Evolutionary conservation across 2,113 vertebrate genomes (phyloP).

Genomic region (Apus apus): DNA sequence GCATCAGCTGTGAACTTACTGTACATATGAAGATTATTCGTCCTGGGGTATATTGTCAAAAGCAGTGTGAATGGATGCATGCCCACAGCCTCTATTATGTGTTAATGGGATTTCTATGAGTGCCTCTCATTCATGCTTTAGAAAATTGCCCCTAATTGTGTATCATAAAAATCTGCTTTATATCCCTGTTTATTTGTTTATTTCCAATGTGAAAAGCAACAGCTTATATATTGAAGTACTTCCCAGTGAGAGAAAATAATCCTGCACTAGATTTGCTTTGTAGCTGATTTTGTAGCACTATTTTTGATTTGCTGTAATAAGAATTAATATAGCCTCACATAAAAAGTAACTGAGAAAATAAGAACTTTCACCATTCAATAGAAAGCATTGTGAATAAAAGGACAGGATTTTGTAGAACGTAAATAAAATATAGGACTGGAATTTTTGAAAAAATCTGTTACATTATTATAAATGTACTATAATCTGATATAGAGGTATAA

Average conservation of each 20-base stretch:
- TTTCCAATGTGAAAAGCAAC: background rate
- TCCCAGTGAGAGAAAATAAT: background rate
- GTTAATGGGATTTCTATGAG: slow-evolving; percentile 1
- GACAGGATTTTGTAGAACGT: background rate
- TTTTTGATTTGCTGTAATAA: background rate
- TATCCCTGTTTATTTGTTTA: slow-evolving; percentile 13
- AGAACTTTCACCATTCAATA: background rate
- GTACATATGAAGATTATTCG: slow-evolving; percentile 3
- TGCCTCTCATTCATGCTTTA: background rate
- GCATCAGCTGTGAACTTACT: slow-evolving; percentile 23
- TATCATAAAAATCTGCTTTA: background rate
- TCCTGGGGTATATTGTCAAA: slow-evolving; percentile 20
- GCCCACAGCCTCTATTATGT: background rate
- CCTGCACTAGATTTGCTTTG: background rate
- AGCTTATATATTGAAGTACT: background rate
- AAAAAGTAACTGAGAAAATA: background rate
- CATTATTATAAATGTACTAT: background rate
- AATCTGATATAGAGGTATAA: background rate
- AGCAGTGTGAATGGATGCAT: background rate
- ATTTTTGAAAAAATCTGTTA: accelerated
- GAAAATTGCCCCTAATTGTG: slow-evolving; percentile 4
- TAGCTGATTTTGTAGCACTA: background rate
- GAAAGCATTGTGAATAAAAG: background rate
- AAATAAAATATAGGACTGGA: background rate
- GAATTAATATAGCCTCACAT: background rate